phyloP scores from a whole-genome alignment of 1,140 invertebrate species.

The Campoletis sonorensis region DNA sequence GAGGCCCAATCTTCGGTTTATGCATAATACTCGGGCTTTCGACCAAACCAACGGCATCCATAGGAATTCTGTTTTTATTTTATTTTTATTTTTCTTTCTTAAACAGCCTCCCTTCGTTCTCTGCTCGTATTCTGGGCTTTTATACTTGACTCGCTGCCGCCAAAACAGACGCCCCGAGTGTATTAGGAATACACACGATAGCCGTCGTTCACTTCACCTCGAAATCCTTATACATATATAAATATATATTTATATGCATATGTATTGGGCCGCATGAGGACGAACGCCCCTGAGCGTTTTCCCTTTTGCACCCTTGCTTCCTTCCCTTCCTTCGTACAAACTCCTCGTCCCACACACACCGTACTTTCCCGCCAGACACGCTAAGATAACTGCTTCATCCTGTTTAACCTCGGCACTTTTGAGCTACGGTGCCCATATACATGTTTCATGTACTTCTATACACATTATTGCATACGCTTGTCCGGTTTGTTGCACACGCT shows the following conservation, averaged over 20 bases:
- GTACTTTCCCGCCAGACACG: slow-evolving; percentile 51
- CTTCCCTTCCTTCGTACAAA: slow-evolving; percentile 3
- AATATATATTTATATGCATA: background rate
- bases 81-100: slow-evolving; percentile 21
- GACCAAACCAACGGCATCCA: slow-evolving; percentile 14
- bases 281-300: slow-evolving; percentile 7
- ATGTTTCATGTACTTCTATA: slow-evolving; percentile 25
- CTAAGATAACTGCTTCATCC: slow-evolving; percentile 65
- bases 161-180: slow-evolving; percentile 28
- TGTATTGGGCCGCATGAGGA: background rate
- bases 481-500: slow-evolving; percentile 1
- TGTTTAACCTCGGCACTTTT: slow-evolving; percentile 54
- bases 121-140: slow-evolving; percentile 29
- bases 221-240: background rate
- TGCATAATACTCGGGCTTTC: slow-evolving; percentile 63
- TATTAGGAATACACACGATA: slow-evolving; percentile 29
- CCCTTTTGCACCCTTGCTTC: slow-evolving; percentile 22
- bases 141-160: slow-evolving; percentile 23
- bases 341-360: slow-evolving; percentile 25
- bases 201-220: slow-evolving; percentile 24
- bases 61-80: too few species aligned
- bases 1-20: slow-evolving; percentile 69
- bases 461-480: background rate
- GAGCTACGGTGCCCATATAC: slow-evolving; percentile 20
- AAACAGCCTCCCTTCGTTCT: slow-evolving; percentile 1